These are phyloP conservation scores for Brachionus manjavacas DNA, from an alignment of 1,140 invertebrate species.

Conservation along the genomic window DNA sequence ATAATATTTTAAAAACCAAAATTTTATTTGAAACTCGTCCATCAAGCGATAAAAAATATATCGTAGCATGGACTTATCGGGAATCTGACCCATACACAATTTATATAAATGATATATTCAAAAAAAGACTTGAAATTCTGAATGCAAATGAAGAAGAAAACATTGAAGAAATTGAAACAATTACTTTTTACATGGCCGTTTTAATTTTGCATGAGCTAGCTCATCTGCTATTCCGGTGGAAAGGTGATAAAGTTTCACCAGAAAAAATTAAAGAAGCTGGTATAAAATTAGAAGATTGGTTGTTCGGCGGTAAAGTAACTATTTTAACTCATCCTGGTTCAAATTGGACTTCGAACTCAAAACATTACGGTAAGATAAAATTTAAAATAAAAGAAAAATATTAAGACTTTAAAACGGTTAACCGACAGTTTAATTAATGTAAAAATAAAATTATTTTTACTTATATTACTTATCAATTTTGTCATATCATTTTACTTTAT, in stretches of 20 bases:
- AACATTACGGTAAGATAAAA: not conserved
- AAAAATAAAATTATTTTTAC: too few species aligned
- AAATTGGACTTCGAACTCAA: not conserved
- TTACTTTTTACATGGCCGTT: not conserved
- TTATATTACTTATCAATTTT: too few species aligned
- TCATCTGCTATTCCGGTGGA: not conserved
- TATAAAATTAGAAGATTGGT: not conserved
- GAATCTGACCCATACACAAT: not conserved
- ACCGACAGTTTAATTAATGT: too few species aligned
- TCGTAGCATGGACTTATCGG: not conserved
- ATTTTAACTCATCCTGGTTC: not conserved
- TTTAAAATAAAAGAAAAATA: too few species aligned
- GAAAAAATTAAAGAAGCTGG: not conserved
- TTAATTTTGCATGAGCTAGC: slow-evolving; percentile 17
- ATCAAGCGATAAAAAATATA: not conserved
- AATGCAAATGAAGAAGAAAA: not conserved
- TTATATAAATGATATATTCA: not conserved
- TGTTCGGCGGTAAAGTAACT: not conserved
- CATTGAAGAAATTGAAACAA: slow-evolving; percentile 19
- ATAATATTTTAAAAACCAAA: not conserved
- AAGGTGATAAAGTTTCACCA: not conserved
- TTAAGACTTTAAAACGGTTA: too few species aligned
- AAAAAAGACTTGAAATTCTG: not conserved
- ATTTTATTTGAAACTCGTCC: not conserved
- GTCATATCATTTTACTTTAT: too few species aligned